These are phyloP conservation scores for Gila orcuttii DNA, from an alignment of 2,113 vertebrate genomes.

Conservation along the genomic window DNA sequence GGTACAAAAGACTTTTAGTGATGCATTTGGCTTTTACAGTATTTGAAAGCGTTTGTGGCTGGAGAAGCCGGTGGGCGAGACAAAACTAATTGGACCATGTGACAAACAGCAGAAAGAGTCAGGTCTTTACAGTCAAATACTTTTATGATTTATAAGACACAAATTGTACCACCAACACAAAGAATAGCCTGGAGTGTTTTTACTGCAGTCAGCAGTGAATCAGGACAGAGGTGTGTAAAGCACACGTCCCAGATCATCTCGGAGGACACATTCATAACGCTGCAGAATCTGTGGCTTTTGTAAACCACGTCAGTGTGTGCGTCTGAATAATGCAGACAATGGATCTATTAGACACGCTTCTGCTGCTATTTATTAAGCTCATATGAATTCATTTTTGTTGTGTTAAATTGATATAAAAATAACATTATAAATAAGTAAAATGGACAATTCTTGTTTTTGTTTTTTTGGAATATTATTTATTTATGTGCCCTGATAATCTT, in stretches of 20 bases:
- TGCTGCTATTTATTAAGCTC: not conserved
- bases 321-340: not conserved
- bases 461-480: too few species aligned
- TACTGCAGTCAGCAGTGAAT: not conserved
- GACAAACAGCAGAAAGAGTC: slow-evolving; percentile 53
- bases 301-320: not conserved
- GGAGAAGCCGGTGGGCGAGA: slow-evolving; percentile 40
- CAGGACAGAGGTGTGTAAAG: slow-evolving; percentile 9
- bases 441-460: too few species aligned
- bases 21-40: slow-evolving; percentile 57
- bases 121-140: slow-evolving; percentile 24
- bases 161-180: slow-evolving; percentile 14
- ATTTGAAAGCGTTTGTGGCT: slow-evolving; percentile 44
- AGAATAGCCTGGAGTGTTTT: not conserved
- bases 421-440: not conserved
- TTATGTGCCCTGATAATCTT: too few species aligned
- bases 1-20: slow-evolving; percentile 53
- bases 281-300: slow-evolving; percentile 58
- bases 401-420: not conserved
- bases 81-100: slow-evolving; percentile 44
- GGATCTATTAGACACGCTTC: not conserved
- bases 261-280: slow-evolving; percentile 61
- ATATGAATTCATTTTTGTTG: not conserved
- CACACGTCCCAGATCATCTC: slow-evolving; percentile 62
- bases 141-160: slow-evolving; percentile 2